Evolutionary conservation across 2,113 vertebrate species (phyloP).

Genomic region (Motacilla alba): DNA sequence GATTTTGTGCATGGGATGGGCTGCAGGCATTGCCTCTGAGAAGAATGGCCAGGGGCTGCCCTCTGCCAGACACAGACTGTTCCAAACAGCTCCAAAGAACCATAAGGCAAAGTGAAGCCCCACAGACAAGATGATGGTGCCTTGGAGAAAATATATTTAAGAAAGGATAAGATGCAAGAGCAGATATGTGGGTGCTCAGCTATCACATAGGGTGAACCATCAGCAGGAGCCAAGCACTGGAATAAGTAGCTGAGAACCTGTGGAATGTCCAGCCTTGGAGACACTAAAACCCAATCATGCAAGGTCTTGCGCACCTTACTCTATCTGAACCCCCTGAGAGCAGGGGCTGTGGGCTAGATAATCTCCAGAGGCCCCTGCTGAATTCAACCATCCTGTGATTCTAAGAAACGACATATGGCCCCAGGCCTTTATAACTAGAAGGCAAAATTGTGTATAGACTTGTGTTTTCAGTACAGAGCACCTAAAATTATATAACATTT

Average conservation of each 20-base stretch:
- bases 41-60: neutral
- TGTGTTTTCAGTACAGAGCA: neutral
- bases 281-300: fast-evolving
- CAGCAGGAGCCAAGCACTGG: neutral
- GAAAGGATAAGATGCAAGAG: neutral
- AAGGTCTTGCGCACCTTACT: neutral
- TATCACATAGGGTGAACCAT: neutral
- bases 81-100: neutral
- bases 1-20: neutral
- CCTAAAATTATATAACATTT: neutral
- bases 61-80: neutral
- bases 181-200: neutral
- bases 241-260: neutral
- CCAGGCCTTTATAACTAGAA: neutral
- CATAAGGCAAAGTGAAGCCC: fast-evolving
- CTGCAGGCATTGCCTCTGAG: neutral
- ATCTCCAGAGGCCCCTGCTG: neutral
- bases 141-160: neutral
- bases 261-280: neutral
- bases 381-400: neutral
- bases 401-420: neutral
- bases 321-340: neutral
- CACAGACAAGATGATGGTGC: no score
- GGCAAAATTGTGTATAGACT: neutral
- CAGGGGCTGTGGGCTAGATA: no score